phyloP scores from a whole-genome alignment of 2,797 vertebrate species.

The Lutjanus argentimaculatus region DNA sequence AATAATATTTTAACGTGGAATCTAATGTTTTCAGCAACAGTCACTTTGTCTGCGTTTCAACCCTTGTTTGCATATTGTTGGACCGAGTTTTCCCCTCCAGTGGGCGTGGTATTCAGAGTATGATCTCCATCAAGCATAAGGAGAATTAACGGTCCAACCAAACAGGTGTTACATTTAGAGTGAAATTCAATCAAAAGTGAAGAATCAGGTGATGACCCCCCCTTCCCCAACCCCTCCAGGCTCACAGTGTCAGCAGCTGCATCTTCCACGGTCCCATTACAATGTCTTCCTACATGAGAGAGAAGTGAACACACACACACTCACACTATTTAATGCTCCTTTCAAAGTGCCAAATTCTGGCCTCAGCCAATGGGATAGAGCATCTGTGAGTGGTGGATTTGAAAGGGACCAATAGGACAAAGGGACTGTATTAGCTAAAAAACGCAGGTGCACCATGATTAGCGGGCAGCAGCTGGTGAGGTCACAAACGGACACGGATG shows the following conservation, averaged over 20 bases:
- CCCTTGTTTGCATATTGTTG: too few species aligned
- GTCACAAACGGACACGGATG: conserved; percentile 62
- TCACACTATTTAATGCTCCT: conserved; percentile 55
- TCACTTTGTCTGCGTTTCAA: too few species aligned
- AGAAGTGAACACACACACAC: conserved; percentile 33
- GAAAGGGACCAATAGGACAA: conserved; percentile 80
- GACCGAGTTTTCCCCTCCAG: too few species aligned
- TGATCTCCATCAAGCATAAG: too few species aligned
- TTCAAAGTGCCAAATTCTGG: conserved; percentile 66
- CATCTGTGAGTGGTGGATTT: conserved; percentile 67
- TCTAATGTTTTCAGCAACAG: too few species aligned
- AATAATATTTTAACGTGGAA: too few species aligned
- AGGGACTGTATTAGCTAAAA: conserved; percentile 63
- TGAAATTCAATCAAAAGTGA: conserved; percentile 42
- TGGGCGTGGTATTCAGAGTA: neutral
- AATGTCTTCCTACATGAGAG: conserved; percentile 43
- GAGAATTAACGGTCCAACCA: conserved; percentile 5
- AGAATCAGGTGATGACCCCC: conserved; percentile 47
- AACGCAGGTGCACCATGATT: conserved; percentile 84
- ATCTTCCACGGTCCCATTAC: conserved; percentile 59
- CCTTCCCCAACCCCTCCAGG: neutral
- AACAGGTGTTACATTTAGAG: conserved; percentile 64
- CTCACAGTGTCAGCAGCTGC: conserved; percentile 77
- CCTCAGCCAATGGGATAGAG: conserved; percentile 66
- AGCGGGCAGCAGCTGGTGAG: conserved; percentile 83